Conservation (phyloP, 2,797 vertebrate species). For the Knipowitschia caucasica region DNA sequence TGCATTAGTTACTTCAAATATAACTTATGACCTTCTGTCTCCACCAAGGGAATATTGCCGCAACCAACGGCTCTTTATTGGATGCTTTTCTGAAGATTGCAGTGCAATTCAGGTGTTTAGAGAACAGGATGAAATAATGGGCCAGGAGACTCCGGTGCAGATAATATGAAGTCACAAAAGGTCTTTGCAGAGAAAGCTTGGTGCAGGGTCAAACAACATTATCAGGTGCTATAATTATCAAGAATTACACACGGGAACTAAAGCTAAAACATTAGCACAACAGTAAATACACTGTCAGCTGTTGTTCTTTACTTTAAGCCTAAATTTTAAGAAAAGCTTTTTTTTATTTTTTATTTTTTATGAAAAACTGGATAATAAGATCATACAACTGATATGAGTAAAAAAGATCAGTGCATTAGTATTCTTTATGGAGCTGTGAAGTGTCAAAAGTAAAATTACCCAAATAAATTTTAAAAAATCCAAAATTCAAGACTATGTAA, state of each 20-base stretch:
- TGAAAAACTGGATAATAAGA: too few species aligned
- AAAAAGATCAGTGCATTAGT: too few species aligned
- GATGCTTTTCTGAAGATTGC: conserved; percentile 3
- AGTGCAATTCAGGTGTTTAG: neutral
- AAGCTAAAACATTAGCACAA: too few species aligned
- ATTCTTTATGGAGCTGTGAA: too few species aligned
- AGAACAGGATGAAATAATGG: conserved; percentile 1
- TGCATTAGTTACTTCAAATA: conserved; percentile 26
- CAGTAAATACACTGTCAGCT: too few species aligned
- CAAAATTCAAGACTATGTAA: too few species aligned
- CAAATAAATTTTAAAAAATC: too few species aligned
- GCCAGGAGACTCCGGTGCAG: neutral
- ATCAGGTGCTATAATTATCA: neutral
- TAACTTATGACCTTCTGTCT: conserved; percentile 29
- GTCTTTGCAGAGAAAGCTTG: neutral
- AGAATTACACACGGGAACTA: neutral
- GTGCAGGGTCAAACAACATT: neutral
- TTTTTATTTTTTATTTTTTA: too few species aligned
- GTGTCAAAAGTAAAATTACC: too few species aligned
- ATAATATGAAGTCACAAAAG: neutral
- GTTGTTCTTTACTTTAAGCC: too few species aligned
- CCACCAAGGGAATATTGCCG: conserved; percentile 11
- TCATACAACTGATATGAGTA: too few species aligned
- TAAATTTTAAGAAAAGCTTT: too few species aligned
- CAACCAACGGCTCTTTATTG: neutral